phyloP scores from a whole-genome alignment of 2,113 vertebrate genomes.

The Pelodiscus sinensis region DNA sequence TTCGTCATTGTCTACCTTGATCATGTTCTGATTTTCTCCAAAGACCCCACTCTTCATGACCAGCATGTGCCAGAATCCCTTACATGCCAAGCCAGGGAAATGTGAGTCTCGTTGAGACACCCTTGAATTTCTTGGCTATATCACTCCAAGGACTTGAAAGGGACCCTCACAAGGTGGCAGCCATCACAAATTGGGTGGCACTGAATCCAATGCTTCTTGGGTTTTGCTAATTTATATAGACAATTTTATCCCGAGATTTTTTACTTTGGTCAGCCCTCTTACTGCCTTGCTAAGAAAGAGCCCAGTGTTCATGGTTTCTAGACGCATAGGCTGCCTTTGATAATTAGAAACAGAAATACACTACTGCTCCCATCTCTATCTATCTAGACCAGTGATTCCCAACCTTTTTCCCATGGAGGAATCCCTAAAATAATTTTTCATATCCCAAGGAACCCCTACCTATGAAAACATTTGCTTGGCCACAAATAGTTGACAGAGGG shows the following conservation, averaged over 20 bases:
- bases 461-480: too few relatives aligned
- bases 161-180: not conserved
- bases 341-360: not conserved
- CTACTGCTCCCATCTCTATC: not conserved
- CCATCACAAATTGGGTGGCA: not conserved
- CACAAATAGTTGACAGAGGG: too few relatives aligned
- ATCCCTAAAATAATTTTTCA: too few relatives aligned
- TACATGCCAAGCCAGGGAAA: not conserved
- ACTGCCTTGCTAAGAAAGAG: not conserved
- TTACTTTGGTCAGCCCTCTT: not conserved
- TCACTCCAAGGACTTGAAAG: not conserved
- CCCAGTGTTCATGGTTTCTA: not conserved
- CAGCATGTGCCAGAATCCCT: not conserved
- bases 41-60: not conserved
- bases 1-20: not conserved
- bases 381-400: not conserved
- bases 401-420: too few relatives aligned
- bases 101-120: not conserved
- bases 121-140: not conserved
- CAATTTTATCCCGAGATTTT: not conserved
- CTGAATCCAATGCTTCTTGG: not conserved
- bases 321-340: not conserved
- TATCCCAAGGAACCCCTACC: too few relatives aligned
- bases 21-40: not conserved
- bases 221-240: not conserved